These are phyloP conservation scores for Rhagophthalmus giganteus DNA, from an alignment of 2,888 invertebrate genomes.

Conservation along the genomic window DNA sequence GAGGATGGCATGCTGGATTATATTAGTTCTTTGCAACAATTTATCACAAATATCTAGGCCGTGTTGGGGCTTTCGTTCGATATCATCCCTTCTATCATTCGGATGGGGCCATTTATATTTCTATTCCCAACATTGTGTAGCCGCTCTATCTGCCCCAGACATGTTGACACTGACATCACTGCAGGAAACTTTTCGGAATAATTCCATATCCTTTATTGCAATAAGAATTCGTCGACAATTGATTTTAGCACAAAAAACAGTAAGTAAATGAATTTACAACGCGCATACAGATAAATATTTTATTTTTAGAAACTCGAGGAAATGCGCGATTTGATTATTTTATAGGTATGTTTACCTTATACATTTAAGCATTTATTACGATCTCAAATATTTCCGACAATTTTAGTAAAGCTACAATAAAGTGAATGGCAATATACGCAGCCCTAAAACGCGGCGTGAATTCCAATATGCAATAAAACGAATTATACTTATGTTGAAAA, in stretches of 20 bases:
- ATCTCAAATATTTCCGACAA: too few relatives aligned
- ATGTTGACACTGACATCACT: slow-evolving; percentile 31
- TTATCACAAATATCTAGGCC: slow-evolving; percentile 43
- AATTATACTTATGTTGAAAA: neutral
- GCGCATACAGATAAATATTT: too few relatives aligned
- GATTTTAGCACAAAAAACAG: neutral
- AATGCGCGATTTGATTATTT: too few relatives aligned
- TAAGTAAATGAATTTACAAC: neutral
- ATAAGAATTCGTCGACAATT: slow-evolving; percentile 8
- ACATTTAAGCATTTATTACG: too few relatives aligned
- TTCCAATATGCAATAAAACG: neutral
- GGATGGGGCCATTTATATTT: slow-evolving; percentile 38
- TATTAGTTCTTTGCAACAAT: slow-evolving; percentile 42
- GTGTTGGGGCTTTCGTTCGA: slow-evolving; percentile 39
- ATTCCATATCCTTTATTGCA: slow-evolving; percentile 15
- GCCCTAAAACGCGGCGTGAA: neutral
- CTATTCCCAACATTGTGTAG: slow-evolving; percentile 30
- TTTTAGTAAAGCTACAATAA: too few relatives aligned
- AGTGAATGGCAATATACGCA: too few relatives aligned
- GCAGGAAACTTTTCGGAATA: slow-evolving; percentile 16
- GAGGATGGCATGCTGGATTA: slow-evolving; percentile 42
- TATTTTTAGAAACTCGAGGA: too few relatives aligned
- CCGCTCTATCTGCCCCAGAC: slow-evolving; percentile 27
- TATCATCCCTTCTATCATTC: slow-evolving; percentile 40
- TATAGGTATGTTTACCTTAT: too few relatives aligned